Evolutionary conservation across 2,113 vertebrate species (phyloP).

Genomic region (Vicugna pacos): DNA sequence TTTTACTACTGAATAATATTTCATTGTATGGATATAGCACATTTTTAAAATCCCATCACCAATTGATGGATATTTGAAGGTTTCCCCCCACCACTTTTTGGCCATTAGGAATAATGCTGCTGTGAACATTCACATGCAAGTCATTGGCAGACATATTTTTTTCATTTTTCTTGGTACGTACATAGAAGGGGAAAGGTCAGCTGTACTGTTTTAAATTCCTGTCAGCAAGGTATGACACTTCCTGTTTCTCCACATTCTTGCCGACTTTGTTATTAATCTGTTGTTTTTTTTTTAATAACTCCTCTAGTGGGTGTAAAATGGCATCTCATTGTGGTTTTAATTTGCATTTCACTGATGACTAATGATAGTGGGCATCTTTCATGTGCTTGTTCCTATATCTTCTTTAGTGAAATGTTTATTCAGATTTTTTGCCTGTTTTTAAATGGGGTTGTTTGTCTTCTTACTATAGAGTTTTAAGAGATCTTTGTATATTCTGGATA

Average conservation of each 20-base stretch:
- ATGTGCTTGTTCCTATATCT: not conserved
- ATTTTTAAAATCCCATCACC: not conserved
- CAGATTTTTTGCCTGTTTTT: not conserved
- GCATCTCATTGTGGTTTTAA: not conserved
- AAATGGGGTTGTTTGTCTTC: not conserved
- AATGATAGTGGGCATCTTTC: not conserved
- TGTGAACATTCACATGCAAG: not conserved
- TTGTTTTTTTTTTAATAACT: not conserved
- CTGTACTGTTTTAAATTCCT: not conserved
- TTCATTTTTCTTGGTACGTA: not conserved
- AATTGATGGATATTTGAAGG: not conserved
- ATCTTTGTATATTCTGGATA: not conserved
- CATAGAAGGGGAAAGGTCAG: not conserved
- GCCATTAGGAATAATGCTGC: not conserved
- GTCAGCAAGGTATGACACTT: not conserved
- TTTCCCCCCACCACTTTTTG: not conserved
- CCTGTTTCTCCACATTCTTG: constrained; percentile 1
- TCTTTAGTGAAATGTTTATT: not conserved
- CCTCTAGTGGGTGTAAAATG: not conserved
- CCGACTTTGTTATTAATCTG: not conserved
- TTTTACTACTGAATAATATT: not conserved
- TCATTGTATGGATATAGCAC: not conserved
- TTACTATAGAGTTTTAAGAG: not conserved
- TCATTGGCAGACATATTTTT: not conserved
- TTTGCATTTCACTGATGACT: not conserved